Evolutionary conservation across 2,113 vertebrate genomes (phyloP), one percentile per base, ranked within the genome.

Genomic region (Hemicordylus capensis): DNA sequence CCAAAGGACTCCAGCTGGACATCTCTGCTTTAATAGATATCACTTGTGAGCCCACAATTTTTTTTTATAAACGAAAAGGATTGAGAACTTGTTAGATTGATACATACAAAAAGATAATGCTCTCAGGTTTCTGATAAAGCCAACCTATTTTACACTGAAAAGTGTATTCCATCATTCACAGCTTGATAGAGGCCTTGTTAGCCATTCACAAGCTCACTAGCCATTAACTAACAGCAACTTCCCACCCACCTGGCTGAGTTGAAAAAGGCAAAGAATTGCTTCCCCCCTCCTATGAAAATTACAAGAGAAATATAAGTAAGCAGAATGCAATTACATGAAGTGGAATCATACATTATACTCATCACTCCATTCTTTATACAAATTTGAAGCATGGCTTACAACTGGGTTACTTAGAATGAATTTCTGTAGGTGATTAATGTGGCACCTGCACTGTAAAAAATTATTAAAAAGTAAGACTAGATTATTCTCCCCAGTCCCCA

Each of bases 261-360:
- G 64, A 19, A 59, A 84, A 85, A 89, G 89, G 88, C 22, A 70
- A 84, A 85, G 85, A 70, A 89, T 87, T 22, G 0, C 85, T 87
- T 89, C 39, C n/a, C 51, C 51, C 51, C 51, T 17, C 6, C 51
- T 73, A 76, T 80, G 70, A 86, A 93, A 93, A 61, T 70, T 85
- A 81, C 44, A 77, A 82, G 58, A 79, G 80, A 86, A 93, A 93
- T 93, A 92, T 93, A 94, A 95, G 85, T 85, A 89, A 89, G 80
- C 87, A 92, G 73, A 94, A 94, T 90, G 85, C 75, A 93, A 94
- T 94, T 93, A 93, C 89, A 84, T 91, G 89, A 93, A 93, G 90
- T 85, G 85, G 88, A 94, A 94, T 93, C 59, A 0, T 90, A 89
- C 37, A 87, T 92, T 93, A 94, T 88, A 88, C 76, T 83, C 85